A percentile compares a stretch with the other conserved stretches of the same genome.
Evolutionary conservation across 2,888 invertebrate species (phyloP).

Genomic region (Atrina japonica): DNA sequence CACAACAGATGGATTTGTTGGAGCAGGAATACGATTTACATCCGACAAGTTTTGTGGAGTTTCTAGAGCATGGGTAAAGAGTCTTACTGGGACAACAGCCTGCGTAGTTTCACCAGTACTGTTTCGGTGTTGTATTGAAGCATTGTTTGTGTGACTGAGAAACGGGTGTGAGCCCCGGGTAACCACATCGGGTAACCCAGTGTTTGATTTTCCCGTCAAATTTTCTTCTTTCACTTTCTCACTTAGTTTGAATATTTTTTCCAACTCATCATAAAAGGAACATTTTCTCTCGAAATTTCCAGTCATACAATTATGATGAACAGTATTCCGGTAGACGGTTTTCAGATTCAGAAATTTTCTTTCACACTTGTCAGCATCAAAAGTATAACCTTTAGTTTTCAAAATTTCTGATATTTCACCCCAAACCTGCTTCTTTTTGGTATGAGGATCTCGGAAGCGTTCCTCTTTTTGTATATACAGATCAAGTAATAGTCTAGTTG

Average conservation of each 20-base stretch:
- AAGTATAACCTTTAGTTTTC: conserved; percentile 31
- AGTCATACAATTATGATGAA: conserved; percentile 38
- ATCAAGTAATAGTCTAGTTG: conserved; percentile 37
- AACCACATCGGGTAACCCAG: conserved; percentile 9
- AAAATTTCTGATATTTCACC: conserved; percentile 39
- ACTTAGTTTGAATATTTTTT: conserved; percentile 35
- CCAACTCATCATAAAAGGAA: conserved; percentile 37
- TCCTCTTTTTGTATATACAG: conserved; percentile 35
- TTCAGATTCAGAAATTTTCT: conserved; percentile 42
- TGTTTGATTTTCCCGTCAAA: not conserved
- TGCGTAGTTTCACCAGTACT: too few species aligned
- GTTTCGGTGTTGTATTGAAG: too few species aligned
- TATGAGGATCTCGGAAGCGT: conserved; percentile 39
- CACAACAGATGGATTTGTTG: too few species aligned
- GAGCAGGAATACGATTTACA: too few species aligned
- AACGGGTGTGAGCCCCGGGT: too few species aligned
- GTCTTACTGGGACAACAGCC: too few species aligned
- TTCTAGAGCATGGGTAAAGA: too few species aligned
- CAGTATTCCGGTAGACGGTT: conserved; percentile 39
- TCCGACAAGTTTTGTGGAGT: too few species aligned
- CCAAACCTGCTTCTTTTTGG: conserved; percentile 42
- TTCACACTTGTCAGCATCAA: conserved; percentile 42
- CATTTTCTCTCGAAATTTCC: conserved; percentile 36
- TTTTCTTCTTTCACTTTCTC: conserved; percentile 7
- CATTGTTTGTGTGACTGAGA: too few species aligned